Percentiles rank a stretch among this genome's conserved stretches.
Conservation (phyloP, 1,140 invertebrate species). For the Drosophila baimaii region DNA sequence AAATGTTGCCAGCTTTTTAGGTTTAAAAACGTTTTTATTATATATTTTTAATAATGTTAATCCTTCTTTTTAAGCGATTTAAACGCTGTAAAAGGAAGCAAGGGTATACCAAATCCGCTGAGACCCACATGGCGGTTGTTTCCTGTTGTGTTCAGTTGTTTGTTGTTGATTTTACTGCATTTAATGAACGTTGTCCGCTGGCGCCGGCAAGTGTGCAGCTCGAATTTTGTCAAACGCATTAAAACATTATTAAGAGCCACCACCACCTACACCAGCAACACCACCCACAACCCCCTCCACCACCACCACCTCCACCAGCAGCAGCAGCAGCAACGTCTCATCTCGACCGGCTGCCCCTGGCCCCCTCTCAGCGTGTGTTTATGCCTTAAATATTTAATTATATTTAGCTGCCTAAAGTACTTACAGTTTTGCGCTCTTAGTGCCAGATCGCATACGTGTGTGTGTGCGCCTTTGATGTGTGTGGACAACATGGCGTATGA, state of each 20-base stretch:
- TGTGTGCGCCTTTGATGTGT: constrained; percentile 10
- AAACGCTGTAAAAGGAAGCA: too few relatives aligned
- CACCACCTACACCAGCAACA: not conserved
- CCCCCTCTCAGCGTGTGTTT: constrained; percentile 24
- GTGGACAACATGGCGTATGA: constrained; percentile 63
- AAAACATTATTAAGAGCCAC: constrained; percentile 76
- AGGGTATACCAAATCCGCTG: not conserved
- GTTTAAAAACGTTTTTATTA: too few relatives aligned
- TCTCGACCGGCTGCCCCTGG: constrained; percentile 7
- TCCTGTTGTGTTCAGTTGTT: constrained; percentile 38
- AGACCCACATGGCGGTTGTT: not conserved
- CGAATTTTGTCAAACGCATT: constrained; percentile 79
- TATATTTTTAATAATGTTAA: too few relatives aligned
- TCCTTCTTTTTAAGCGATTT: too few relatives aligned
- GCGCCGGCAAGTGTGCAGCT: constrained; percentile 74
- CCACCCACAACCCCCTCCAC: too few relatives aligned
- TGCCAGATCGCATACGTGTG: constrained; percentile 29
- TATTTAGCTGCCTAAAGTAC: constrained; percentile 82
- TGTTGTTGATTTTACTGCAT: constrained; percentile 59
- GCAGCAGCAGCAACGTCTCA: not conserved
- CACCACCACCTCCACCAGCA: constrained; percentile 15
- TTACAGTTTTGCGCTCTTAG: constrained; percentile 80
- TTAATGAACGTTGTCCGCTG: constrained; percentile 73
- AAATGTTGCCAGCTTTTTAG: too few relatives aligned
- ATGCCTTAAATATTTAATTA: constrained; percentile 79